These are phyloP conservation scores for Anaspis maculata DNA, from an alignment of 2,888 invertebrate species.

Conservation along the genomic window DNA sequence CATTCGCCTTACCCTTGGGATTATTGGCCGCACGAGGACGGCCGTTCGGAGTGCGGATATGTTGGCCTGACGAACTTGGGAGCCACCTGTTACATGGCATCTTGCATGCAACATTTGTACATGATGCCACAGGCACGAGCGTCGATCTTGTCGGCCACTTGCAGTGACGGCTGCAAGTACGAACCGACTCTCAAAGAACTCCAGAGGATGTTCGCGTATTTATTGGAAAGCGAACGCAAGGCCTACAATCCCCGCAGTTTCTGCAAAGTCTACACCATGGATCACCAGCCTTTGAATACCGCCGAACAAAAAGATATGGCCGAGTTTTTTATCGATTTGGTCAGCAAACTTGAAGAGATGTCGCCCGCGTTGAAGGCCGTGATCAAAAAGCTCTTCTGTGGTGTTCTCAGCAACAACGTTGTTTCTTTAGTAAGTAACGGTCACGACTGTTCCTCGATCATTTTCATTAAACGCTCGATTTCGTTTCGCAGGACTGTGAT, in stretches of 20 bases:
- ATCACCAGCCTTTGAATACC: slow-evolving; percentile 90
- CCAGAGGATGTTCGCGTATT: slow-evolving; percentile 92
- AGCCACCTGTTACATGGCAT: slow-evolving; percentile 96
- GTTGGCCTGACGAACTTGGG: slow-evolving; percentile 92
- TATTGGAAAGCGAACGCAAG: slow-evolving; percentile 84
- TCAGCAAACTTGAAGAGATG: slow-evolving; percentile 94
- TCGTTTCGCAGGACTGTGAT: slow-evolving; percentile 71
- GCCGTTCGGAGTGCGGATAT: slow-evolving; percentile 87
- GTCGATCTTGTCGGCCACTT: slow-evolving; percentile 71
- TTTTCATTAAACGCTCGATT: too few relatives aligned
- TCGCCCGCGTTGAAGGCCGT: slow-evolving; percentile 80
- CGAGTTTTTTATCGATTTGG: slow-evolving; percentile 93
- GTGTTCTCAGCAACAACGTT: slow-evolving; percentile 90
- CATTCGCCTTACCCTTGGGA: slow-evolving; percentile 91
- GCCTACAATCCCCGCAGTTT: slow-evolving; percentile 93
- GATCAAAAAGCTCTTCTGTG: slow-evolving; percentile 87
- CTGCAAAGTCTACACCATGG: slow-evolving; percentile 95
- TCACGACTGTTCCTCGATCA: slow-evolving; percentile 1
- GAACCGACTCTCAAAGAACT: slow-evolving; percentile 76
- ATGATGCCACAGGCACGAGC: slow-evolving; percentile 93
- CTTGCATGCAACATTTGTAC: slow-evolving; percentile 93
- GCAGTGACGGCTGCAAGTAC: slow-evolving; percentile 66
- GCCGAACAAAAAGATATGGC: slow-evolving; percentile 98
- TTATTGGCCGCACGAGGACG: slow-evolving; percentile 96
- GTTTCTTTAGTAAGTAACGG: slow-evolving; percentile 79